phyloP scores from a whole-genome alignment of 2,888 invertebrate genomes.

The Melinaea marsaeus region DNA sequence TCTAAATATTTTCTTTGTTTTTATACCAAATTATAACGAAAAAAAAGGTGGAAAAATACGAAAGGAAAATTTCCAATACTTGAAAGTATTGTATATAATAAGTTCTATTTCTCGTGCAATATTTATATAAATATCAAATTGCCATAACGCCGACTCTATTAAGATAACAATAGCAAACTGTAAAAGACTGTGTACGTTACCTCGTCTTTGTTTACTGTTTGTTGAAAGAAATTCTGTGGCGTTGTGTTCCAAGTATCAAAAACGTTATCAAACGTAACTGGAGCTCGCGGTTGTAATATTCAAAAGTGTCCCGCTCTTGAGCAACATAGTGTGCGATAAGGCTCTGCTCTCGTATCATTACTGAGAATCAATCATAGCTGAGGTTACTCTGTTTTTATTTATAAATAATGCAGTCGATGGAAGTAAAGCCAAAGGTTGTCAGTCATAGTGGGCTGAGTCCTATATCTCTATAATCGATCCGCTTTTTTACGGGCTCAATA shows the following conservation, averaged over 20 bases:
- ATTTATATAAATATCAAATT: too few relatives aligned
- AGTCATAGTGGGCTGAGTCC: neutral
- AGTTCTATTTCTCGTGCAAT: too few relatives aligned
- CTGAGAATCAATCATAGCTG: too few relatives aligned
- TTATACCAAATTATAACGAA: too few relatives aligned
- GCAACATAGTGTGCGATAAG: conserved; percentile 58
- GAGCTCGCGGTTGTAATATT: conserved; percentile 65
- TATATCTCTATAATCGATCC: conserved; percentile 32
- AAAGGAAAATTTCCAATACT: too few relatives aligned
- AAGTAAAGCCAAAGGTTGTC: neutral
- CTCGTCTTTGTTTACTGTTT: conserved; percentile 38
- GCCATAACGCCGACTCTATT: neutral
- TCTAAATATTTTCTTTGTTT: too few relatives aligned
- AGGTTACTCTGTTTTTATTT: too few relatives aligned
- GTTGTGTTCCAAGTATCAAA: conserved; percentile 52
- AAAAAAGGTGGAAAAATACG: too few relatives aligned
- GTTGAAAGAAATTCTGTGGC: conserved; percentile 46
- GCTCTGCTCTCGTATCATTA: neutral
- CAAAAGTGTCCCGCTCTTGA: conserved; percentile 61
- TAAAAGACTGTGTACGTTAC: neutral
- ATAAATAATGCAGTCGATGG: too few relatives aligned
- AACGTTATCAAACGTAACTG: conserved; percentile 70
- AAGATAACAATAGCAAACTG: conserved; percentile 5
- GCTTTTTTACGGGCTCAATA: conserved; percentile 54
- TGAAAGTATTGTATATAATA: too few relatives aligned